Evolutionary conservation across 2,797 vertebrate species (phyloP).

Genomic region (Sebastes umbrosus): DNA sequence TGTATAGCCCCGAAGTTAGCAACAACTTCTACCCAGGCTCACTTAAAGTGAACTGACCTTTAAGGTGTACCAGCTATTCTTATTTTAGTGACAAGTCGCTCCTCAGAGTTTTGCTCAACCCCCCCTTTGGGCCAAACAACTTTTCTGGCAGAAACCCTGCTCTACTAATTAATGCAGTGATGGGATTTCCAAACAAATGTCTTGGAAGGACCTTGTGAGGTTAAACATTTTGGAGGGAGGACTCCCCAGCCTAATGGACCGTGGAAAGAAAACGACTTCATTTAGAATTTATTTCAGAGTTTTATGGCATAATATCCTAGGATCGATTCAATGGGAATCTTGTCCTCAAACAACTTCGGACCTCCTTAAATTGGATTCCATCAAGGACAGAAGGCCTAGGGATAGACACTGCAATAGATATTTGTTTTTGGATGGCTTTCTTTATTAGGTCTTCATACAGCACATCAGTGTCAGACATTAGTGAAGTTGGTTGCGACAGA

Average conservation of each 20-base stretch:
- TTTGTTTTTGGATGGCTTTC: not conserved
- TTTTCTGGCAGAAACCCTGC: not conserved
- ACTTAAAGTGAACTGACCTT: too few species aligned
- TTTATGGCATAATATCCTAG: slow-evolving; percentile 64
- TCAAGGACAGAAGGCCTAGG: not conserved
- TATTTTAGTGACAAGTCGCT: not conserved
- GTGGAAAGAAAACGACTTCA: slow-evolving; percentile 45
- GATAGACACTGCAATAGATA: not conserved
- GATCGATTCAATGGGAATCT: slow-evolving; percentile 50
- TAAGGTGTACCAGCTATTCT: not conserved
- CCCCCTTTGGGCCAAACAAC: not conserved
- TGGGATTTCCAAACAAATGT: slow-evolving; percentile 34
- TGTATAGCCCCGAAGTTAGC: not conserved
- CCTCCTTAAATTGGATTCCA: slow-evolving; percentile 45
- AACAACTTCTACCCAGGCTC: too few species aligned
- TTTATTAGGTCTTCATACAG: slow-evolving; percentile 21
- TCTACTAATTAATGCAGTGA: slow-evolving; percentile 20
- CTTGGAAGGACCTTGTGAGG: slow-evolving; percentile 45
- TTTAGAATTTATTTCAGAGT: slow-evolving; percentile 42
- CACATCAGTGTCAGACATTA: slow-evolving; percentile 37
- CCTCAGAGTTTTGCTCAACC: not conserved
- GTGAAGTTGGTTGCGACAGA: slow-evolving; percentile 24
- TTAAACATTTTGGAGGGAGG: slow-evolving; percentile 20
- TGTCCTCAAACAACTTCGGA: slow-evolving; percentile 61
- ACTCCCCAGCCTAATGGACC: slow-evolving; percentile 37